Evolutionary conservation across 1,140 invertebrate genomes (phyloP).

Genomic region (Rhagoletis pomonella): DNA sequence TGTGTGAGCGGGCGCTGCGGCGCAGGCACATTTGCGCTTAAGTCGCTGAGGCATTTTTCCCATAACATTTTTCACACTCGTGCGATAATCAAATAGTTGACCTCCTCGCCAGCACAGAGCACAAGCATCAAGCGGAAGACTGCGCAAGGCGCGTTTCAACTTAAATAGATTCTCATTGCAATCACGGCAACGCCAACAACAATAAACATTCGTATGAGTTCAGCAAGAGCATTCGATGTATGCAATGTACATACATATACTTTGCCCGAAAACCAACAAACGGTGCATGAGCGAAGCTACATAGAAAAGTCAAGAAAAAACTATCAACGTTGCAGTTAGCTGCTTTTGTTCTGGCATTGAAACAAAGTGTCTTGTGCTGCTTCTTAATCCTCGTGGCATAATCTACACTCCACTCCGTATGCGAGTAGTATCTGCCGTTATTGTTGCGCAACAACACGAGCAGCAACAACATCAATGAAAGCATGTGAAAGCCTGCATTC

Average conservation of each 20-base stretch:
- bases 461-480: slow-evolving; percentile 10
- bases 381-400: not conserved
- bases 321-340: no score
- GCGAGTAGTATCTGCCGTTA: not conserved
- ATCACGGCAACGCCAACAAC: not conserved
- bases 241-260: not conserved
- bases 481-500: slow-evolving; percentile 28
- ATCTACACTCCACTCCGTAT: not conserved
- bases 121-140: not conserved
- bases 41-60: slow-evolving; percentile 65
- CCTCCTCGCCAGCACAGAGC: slow-evolving; percentile 61
- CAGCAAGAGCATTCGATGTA: slow-evolving; percentile 22
- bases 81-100: slow-evolving; percentile 73
- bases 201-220: not conserved
- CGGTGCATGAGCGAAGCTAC: not conserved
- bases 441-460: not conserved
- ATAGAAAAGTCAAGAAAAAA: not conserved
- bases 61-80: slow-evolving; percentile 73
- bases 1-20: not conserved
- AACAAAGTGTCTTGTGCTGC: not conserved
- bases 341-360: not conserved
- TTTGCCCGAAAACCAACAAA: slow-evolving; percentile 32
- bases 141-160: not conserved
- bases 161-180: slow-evolving; percentile 28
- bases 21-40: not conserved